These are phyloP conservation scores for Listrodromus nycthemerus DNA, from an alignment of 2,888 invertebrate species.

Conservation along the genomic window DNA sequence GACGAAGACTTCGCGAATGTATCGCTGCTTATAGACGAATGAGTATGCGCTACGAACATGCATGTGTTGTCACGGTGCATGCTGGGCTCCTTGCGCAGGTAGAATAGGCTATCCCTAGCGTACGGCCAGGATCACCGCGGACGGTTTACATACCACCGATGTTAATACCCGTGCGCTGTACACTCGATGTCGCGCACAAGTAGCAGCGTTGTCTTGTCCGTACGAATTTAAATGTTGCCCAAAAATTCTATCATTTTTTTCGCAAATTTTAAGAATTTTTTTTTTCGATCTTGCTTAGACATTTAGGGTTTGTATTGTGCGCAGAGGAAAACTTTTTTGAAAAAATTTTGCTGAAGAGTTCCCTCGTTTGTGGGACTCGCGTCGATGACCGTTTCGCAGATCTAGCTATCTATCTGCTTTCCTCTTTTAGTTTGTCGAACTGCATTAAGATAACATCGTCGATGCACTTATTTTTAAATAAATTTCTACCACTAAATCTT, in stretches of 20 bases:
- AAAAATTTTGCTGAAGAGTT: too few species aligned
- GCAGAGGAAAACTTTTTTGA: too few species aligned
- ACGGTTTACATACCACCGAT: constrained; percentile 35
- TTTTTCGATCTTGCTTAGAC: too few species aligned
- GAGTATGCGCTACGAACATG: constrained; percentile 11
- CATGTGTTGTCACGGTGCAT: constrained; percentile 37
- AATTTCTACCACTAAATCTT: too few species aligned
- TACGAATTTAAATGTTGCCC: not conserved
- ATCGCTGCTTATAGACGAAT: constrained; percentile 3
- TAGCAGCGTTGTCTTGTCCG: not conserved
- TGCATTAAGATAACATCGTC: too few species aligned
- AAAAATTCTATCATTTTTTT: not conserved
- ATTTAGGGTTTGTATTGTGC: too few species aligned
- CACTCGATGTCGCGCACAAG: not conserved
- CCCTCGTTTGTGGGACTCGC: too few species aligned
- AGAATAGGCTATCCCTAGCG: constrained; percentile 40
- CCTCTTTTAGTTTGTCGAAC: too few species aligned
- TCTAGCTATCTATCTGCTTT: too few species aligned
- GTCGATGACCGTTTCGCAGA: too few species aligned
- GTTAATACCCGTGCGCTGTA: not conserved
- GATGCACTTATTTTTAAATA: too few species aligned
- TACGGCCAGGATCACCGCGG: constrained; percentile 48
- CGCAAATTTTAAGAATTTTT: too few species aligned
- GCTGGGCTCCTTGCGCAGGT: constrained; percentile 22
- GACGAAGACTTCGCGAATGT: constrained; percentile 27